Conservation (phyloP, 1,140 invertebrate genomes). For the Cecropterus lyciades region DNA sequence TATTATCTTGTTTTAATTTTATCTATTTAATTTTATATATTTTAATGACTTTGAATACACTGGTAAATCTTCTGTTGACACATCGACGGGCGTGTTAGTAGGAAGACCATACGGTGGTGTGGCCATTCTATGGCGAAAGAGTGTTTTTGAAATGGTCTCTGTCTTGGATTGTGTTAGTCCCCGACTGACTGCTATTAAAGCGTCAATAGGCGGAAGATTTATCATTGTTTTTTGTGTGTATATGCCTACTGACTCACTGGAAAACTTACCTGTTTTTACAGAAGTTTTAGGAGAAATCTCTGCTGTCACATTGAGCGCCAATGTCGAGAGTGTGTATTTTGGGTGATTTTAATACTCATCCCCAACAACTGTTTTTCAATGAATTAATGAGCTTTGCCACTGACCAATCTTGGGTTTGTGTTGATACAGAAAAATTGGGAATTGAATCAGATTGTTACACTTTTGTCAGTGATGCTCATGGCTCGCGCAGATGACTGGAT, state of each 20-base stretch:
- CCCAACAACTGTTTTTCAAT: slow-evolving; percentile 8
- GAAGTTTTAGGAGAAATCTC: too few relatives aligned
- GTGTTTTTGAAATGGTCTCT: not conserved
- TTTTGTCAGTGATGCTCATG: slow-evolving; percentile 22
- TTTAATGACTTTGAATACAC: slow-evolving; percentile 18
- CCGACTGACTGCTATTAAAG: not conserved
- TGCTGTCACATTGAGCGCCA: not conserved
- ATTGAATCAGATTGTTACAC: slow-evolving; percentile 1
- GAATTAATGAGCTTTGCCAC: slow-evolving; percentile 12
- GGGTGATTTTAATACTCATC: too few relatives aligned
- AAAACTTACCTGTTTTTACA: too few relatives aligned
- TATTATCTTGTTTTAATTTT: too few relatives aligned
- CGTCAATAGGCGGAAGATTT: not conserved
- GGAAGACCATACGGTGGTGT: slow-evolving; percentile 23
- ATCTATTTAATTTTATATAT: too few relatives aligned
- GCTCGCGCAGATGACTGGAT: slow-evolving; percentile 12
- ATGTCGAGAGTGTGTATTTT: slow-evolving; percentile 12
- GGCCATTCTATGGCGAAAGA: slow-evolving; percentile 13
- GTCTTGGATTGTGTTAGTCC: not conserved
- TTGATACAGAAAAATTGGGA: slow-evolving; percentile 12
- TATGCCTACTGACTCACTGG: too few relatives aligned
- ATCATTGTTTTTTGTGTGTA: too few relatives aligned
- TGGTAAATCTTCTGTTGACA: slow-evolving; percentile 13
- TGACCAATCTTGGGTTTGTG: slow-evolving; percentile 17
- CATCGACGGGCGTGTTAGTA: slow-evolving; percentile 2